A percentile compares a stretch with the other conserved stretches of the same genome.
These are phyloP conservation scores for Drosophila meridiana DNA, from an alignment of 2,888 invertebrate species.

Conservation along the genomic window DNA sequence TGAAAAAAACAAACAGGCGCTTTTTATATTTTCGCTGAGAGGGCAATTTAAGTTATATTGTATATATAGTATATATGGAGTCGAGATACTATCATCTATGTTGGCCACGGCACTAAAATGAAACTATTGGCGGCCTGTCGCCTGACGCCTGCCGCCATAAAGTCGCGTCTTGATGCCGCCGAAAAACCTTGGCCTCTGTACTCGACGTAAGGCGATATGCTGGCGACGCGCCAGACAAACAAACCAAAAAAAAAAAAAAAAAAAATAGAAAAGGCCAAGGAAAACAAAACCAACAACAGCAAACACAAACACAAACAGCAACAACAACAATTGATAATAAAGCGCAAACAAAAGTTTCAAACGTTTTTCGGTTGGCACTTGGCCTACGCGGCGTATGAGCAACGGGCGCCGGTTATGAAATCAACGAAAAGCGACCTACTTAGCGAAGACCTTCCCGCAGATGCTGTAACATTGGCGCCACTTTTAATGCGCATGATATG, in stretches of 20 bases:
- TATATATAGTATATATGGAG: slow-evolving; percentile 15
- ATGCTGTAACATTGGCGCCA: slow-evolving; percentile 72
- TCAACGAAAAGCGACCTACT: slow-evolving; percentile 65
- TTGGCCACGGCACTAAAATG: slow-evolving; percentile 52
- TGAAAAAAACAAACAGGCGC: slow-evolving; percentile 30
- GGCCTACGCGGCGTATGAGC: slow-evolving; percentile 59
- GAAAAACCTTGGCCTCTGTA: slow-evolving; percentile 74
- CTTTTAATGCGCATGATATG: slow-evolving; percentile 60
- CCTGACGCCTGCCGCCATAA: slow-evolving; percentile 69
- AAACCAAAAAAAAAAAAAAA: slow-evolving; percentile 27
- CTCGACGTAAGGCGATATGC: slow-evolving; percentile 54
- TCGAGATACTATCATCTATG: slow-evolving; percentile 35
- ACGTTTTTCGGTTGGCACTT: slow-evolving; percentile 53
- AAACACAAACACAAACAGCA: slow-evolving; percentile 1
- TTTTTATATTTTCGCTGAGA: slow-evolving; percentile 45
- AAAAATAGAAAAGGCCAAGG: slow-evolving; percentile 10
- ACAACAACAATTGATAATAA: slow-evolving; percentile 21
- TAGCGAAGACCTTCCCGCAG: slow-evolving; percentile 29
- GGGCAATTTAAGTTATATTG: slow-evolving; percentile 35
- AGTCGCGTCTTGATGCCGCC: slow-evolving; percentile 82
- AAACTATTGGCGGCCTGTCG: slow-evolving; percentile 72
- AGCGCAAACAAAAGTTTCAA: slow-evolving; percentile 62
- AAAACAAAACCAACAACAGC: slow-evolving; percentile 16
- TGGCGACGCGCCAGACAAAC: slow-evolving; percentile 66
- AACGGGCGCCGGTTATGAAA: slow-evolving; percentile 58